Evolutionary conservation across 2,113 vertebrate species (phyloP).

Genomic region (Platanista minor): DNA sequence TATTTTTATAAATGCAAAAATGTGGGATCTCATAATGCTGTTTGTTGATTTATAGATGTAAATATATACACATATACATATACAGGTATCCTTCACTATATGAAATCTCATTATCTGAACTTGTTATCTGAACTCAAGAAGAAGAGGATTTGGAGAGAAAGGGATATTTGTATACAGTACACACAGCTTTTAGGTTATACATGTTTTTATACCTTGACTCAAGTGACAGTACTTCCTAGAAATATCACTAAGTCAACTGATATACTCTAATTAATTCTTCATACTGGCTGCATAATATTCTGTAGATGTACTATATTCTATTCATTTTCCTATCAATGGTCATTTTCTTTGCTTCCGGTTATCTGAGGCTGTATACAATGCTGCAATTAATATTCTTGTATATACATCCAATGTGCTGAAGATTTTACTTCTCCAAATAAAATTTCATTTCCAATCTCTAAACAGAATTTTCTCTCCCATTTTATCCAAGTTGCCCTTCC

Average conservation of each 20-base stretch:
- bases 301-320: fast-evolving
- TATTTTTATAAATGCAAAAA: not conserved
- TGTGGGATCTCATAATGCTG: not conserved
- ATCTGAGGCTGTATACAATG: not conserved
- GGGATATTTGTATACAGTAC: fast-evolving
- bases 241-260: not conserved
- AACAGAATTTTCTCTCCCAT: not conserved
- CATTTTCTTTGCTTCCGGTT: not conserved
- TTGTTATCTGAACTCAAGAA: not conserved
- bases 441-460: not conserved
- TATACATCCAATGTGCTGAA: too few relatives aligned
- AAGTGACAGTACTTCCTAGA: not conserved
- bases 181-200: too few relatives aligned
- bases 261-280: not conserved
- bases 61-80: too few relatives aligned
- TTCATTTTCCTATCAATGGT: not conserved
- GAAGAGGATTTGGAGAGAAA: not conserved
- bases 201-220: not conserved
- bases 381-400: not conserved
- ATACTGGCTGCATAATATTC: not conserved
- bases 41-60: not conserved
- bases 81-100: fast-evolving
- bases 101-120: not conserved
- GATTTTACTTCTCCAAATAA: not conserved
- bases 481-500: not conserved